Conservation (phyloP, 2,797 vertebrate species). For the Ctenopoma multispine region DNA sequence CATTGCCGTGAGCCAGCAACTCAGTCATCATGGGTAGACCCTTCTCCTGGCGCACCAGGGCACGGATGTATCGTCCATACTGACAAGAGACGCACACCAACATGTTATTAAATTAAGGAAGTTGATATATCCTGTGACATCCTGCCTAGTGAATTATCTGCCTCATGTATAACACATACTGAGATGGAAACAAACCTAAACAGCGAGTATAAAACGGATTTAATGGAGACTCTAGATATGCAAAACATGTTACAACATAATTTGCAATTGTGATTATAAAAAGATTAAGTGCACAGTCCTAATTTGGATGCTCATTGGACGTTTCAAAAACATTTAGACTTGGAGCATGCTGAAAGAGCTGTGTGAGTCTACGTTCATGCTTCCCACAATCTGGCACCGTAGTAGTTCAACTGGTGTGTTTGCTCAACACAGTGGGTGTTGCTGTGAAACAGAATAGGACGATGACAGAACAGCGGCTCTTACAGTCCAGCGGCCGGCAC, state of each 20-base stretch:
- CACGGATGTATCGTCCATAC: constrained; percentile 93
- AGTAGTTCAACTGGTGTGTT: constrained; percentile 1
- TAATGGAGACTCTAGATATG: neutral
- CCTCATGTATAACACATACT: neutral
- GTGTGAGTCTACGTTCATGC: neutral
- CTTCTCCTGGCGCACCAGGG: constrained; percentile 91
- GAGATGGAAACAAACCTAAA: neutral
- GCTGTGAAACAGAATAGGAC: neutral
- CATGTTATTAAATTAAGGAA: neutral
- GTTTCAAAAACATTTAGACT: no score
- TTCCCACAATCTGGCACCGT: neutral
- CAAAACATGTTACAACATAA: no score
- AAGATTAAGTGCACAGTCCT: no score
- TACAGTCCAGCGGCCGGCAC: constrained; percentile 95
- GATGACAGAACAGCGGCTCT: constrained; percentile 50
- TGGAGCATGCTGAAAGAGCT: neutral
- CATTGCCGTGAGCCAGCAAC: constrained; percentile 88
- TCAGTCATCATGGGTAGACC: constrained; percentile 92
- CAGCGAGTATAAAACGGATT: neutral
- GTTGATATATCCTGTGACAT: neutral
- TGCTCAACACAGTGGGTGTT: neutral
- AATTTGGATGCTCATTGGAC: neutral
- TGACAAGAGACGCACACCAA: constrained; percentile 57
- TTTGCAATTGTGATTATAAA: no score
- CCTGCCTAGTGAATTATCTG: neutral